A percentile compares a stretch with the other conserved stretches of the same genome.
These are phyloP conservation scores for Halictus quadricinctus DNA, from an alignment of 2,888 invertebrate genomes.

Conservation along the genomic window DNA sequence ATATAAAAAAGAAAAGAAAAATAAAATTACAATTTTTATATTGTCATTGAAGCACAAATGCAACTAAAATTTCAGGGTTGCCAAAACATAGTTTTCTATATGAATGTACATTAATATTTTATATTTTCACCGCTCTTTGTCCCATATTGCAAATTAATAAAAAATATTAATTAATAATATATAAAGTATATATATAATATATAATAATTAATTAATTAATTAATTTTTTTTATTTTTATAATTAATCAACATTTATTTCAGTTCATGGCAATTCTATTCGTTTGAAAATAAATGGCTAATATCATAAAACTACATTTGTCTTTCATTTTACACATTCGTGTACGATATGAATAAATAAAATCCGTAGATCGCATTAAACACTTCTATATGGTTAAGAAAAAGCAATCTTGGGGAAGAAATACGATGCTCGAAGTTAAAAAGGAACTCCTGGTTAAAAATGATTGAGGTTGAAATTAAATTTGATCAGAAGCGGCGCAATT, in stretches of 20 bases:
- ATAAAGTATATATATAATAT: no score
- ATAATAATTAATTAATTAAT: no score
- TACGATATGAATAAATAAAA: background rate
- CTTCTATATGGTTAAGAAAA: background rate
- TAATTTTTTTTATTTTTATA: no score
- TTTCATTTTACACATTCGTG: background rate
- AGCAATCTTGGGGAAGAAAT: conserved; percentile 24
- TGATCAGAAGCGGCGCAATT: conserved; percentile 74
- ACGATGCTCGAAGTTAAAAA: conserved; percentile 26
- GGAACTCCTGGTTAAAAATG: conserved; percentile 63
- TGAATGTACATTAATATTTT: background rate
- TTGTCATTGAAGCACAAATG: background rate
- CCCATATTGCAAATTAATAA: background rate
- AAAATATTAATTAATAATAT: no score
- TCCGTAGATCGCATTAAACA: background rate
- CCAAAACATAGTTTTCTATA: background rate
- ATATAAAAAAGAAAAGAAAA: no score
- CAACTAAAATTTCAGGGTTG: background rate
- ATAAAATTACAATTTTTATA: background rate
- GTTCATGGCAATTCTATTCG: background rate
- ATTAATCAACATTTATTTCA: background rate
- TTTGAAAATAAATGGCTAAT: background rate
- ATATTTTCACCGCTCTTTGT: background rate
- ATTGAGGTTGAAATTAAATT: conserved; percentile 73
- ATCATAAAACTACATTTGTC: background rate